Evolutionary conservation across 2,113 vertebrate species (phyloP).

Genomic region (Numida meleagris): DNA sequence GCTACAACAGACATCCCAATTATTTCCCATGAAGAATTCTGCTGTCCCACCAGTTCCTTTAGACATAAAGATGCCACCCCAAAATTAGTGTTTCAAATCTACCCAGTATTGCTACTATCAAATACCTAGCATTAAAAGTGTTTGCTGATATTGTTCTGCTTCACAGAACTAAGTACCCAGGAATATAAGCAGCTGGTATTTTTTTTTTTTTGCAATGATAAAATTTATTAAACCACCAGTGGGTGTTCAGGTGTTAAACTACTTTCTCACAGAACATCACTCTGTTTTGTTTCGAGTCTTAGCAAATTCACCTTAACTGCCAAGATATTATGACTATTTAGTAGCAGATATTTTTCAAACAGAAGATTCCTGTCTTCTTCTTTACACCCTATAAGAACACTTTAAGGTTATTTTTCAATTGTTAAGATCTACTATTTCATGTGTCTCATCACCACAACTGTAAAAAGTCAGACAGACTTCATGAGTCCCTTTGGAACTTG

Average conservation of each 20-base stretch:
- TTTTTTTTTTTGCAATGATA: background rate
- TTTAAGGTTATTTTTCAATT: slow-evolving; percentile 43
- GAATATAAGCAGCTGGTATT: background rate
- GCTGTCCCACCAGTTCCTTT: too few relatives aligned
- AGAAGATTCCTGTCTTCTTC: background rate
- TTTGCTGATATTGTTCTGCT: background rate
- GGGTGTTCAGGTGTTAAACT: background rate
- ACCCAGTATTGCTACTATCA: background rate
- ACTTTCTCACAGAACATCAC: background rate
- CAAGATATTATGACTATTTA: background rate
- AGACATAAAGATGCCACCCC: background rate
- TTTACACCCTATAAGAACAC: background rate
- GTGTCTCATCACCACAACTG: slow-evolving; percentile 9
- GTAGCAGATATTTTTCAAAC: background rate
- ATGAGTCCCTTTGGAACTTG: background rate
- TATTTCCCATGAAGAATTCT: background rate
- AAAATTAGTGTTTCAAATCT: background rate
- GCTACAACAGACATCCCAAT: fast-evolving
- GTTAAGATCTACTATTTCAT: background rate
- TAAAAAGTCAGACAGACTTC: slow-evolving; percentile 23
- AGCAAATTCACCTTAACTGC: background rate
- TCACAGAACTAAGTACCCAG: background rate
- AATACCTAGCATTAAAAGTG: background rate
- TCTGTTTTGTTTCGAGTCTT: background rate
- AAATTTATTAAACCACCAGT: background rate